A percentile compares a stretch with the other conserved stretches of the same genome.
These are phyloP conservation scores for Sebastes elongatus DNA, from an alignment of 2,797 vertebrate genomes.

Conservation along the genomic window DNA sequence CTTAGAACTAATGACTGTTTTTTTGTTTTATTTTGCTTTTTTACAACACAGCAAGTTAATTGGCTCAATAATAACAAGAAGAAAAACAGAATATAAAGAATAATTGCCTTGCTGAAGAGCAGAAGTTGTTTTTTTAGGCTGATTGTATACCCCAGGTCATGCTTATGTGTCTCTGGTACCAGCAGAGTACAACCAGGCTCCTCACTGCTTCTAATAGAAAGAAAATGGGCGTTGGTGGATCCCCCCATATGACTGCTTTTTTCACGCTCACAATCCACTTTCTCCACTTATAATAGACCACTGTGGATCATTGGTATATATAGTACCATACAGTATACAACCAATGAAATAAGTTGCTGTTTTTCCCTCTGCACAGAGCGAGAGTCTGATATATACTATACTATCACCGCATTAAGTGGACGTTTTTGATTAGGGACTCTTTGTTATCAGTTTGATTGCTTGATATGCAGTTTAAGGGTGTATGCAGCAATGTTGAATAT, in stretches of 20 bases:
- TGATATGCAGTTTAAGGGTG: not conserved
- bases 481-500: slow-evolving; percentile 14
- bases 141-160: not conserved
- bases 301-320: not conserved
- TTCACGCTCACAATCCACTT: not conserved
- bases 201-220: not conserved
- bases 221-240: not conserved
- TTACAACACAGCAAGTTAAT: slow-evolving; percentile 12
- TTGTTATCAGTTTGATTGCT: slow-evolving; percentile 10
- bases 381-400: not conserved
- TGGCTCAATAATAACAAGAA: slow-evolving; percentile 1
- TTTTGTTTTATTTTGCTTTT: not conserved
- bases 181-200: not conserved
- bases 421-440: not conserved
- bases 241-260: not conserved
- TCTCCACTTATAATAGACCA: not conserved
- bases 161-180: not conserved
- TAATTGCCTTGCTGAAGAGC: not conserved
- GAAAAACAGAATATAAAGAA: not conserved
- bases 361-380: not conserved
- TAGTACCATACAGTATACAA: not conserved
- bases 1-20: slow-evolving; percentile 26
- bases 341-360: not conserved
- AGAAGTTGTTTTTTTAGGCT: not conserved
- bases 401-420: not conserved